Evolutionary conservation across 1,140 invertebrate species (phyloP).

Genomic region (Drosophila rhopaloa): DNA sequence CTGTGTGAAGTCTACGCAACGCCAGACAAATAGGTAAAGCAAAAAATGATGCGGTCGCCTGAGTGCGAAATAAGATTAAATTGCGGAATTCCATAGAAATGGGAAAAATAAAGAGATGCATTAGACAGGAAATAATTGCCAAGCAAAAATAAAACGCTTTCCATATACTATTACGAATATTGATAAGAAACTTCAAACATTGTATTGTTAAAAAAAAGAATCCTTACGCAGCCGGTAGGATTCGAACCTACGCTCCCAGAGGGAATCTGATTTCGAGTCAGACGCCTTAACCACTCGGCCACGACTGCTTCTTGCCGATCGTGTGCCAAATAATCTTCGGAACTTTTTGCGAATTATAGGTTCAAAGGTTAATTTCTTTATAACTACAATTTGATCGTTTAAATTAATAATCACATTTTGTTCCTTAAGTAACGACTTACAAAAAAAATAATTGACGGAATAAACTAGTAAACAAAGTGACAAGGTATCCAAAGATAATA

Average conservation of each 20-base stretch:
- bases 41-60: constrained; percentile 1
- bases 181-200: too few species aligned
- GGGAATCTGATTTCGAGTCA: constrained; percentile 94
- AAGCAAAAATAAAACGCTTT: background rate
- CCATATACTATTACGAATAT: too few species aligned
- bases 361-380: background rate
- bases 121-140: background rate
- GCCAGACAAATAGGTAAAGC: constrained; percentile 23
- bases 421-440: too few species aligned
- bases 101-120: background rate
- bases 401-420: too few species aligned
- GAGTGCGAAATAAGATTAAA: background rate
- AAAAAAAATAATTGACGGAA: too few species aligned
- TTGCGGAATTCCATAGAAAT: background rate
- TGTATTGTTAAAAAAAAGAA: background rate
- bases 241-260: constrained; percentile 94
- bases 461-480: too few species aligned
- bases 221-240: constrained; percentile 90
- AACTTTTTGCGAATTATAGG: background rate
- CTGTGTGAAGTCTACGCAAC: constrained; percentile 36
- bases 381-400: background rate
- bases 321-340: background rate
- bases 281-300: constrained; percentile 94
- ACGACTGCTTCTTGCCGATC: constrained; percentile 87
- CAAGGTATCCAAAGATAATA: too few species aligned